Conservation (phyloP, 1,140 invertebrate species). For the Chrysopa pallens region DNA sequence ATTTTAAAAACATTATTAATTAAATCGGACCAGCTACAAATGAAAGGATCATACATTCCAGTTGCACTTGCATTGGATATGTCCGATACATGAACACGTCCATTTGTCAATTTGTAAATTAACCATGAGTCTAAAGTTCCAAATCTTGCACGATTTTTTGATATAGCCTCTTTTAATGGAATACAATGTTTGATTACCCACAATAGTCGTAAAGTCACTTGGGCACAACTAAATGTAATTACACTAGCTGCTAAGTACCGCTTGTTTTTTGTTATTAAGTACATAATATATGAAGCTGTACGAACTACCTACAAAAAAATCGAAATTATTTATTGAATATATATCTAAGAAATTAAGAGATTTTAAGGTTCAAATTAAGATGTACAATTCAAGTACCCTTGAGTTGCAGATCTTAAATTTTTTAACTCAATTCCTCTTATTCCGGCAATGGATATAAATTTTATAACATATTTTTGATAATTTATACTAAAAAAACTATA, state of each 20-base stretch:
- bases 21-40: constrained; percentile 58
- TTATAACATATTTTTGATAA: too few relatives aligned
- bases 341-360: too few relatives aligned
- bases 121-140: constrained; percentile 93
- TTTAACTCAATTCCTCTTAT: too few relatives aligned
- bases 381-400: too few relatives aligned
- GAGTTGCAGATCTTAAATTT: too few relatives aligned
- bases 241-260: constrained; percentile 66
- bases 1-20: constrained; percentile 50
- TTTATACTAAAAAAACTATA: too few relatives aligned
- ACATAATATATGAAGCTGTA: constrained; percentile 42
- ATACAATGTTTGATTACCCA: constrained; percentile 61
- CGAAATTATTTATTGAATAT: too few relatives aligned
- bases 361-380: too few relatives aligned
- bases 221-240: constrained; percentile 59
- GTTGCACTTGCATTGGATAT: constrained; percentile 77
- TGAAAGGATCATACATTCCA: constrained; percentile 86
- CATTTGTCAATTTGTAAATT: constrained; percentile 49
- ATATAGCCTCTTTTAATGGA: constrained; percentile 37
- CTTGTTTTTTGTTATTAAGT: constrained; percentile 55
- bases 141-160: constrained; percentile 48
- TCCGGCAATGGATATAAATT: too few relatives aligned
- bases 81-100: constrained; percentile 61
- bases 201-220: constrained; percentile 60
- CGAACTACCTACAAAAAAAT: constrained; percentile 29